These are phyloP conservation scores for Drosophila ogumai DNA, from an alignment of 1,140 invertebrate species.

Conservation along the genomic window DNA sequence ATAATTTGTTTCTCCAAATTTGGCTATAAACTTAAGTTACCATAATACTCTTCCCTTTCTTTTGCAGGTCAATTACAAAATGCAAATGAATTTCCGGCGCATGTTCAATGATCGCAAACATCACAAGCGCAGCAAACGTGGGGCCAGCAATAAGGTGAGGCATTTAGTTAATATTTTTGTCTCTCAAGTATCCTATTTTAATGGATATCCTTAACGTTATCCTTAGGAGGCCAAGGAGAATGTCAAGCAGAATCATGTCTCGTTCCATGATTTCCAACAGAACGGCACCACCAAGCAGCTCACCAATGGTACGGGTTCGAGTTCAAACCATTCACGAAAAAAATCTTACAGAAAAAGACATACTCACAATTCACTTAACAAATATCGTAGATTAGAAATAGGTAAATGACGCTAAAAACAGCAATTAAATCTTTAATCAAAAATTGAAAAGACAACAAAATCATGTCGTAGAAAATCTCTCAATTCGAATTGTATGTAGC, in stretches of 20 bases:
- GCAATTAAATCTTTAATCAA: slow-evolving; percentile 29
- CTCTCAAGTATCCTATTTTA: slow-evolving; percentile 7
- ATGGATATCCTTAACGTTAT: slow-evolving; percentile 1
- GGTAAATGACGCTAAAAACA: slow-evolving; percentile 81
- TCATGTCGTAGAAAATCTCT: slow-evolving; percentile 34
- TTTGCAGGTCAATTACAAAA: slow-evolving; percentile 93
- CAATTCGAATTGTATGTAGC: slow-evolving; percentile 32
- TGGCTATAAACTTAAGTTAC: not conserved
- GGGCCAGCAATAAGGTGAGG: slow-evolving; percentile 88
- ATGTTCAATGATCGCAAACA: slow-evolving; percentile 92
- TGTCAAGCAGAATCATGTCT: slow-evolving; percentile 92
- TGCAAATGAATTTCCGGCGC: slow-evolving; percentile 95
- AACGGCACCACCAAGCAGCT: slow-evolving; percentile 94
- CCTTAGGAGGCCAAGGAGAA: slow-evolving; percentile 85
- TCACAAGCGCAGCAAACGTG: slow-evolving; percentile 92
- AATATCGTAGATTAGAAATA: slow-evolving; percentile 86
- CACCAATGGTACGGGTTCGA: slow-evolving; percentile 91
- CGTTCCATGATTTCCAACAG: slow-evolving; percentile 94
- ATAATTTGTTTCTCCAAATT: not conserved
- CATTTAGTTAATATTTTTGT: not conserved
- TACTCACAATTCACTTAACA: slow-evolving; percentile 85
- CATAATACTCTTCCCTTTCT: not conserved
- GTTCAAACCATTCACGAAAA: slow-evolving; percentile 84
- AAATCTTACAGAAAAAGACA: slow-evolving; percentile 85
- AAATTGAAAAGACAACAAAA: slow-evolving; percentile 23